Base-by-base conservation (phyloP, 2,797 vertebrate genomes). In the Erithacus rubecula region DNA sequence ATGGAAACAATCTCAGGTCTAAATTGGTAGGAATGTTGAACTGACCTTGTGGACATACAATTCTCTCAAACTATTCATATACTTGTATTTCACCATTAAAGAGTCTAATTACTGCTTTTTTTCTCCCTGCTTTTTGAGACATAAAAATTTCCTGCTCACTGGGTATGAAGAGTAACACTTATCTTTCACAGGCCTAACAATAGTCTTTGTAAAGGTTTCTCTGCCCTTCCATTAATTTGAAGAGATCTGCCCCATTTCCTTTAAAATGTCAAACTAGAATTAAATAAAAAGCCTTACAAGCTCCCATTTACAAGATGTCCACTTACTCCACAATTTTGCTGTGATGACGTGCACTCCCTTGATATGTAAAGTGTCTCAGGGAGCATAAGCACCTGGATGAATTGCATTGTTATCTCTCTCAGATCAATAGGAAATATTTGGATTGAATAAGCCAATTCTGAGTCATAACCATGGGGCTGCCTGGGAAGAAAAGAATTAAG, bases 221-320 rank as follows among this genome's bases (percentile, higher is more conserved):
- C 87, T 90, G 58, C n/a, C 46, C 21, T 95, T 95, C 36, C 53
- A 51, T 55, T 93, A 89, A 85, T 91, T 95, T 89, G 30, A 85
- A 34, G 52, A 93, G 60, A 91, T 94, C 53, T 64, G n/a, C 52
- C 46, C 81, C 68, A 83, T 87, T 92, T 96, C 46, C n/a, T 93
- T 89, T 89, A 64, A 95, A 95, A 95, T 90, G 92, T 96, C 88
- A 94, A 83, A 77, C 64, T n/a, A 78, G 92, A 92, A 93, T 91
- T 60, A 85, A 85, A 87, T 77, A 1, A 77, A 70, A 90, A 85
- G 22, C 19, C 55, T 83, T 81, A n/a, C 30, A 91, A 80, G 22
- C 78, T 91, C 23, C 37, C 62, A 80, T 74, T 94, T 91, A 69
- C 60, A 80, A 85, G 52, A 52, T 18, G 10, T 63, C 52, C 68